Evolutionary conservation across 2,888 invertebrate genomes (phyloP).

Genomic region (Shargacucullia verbasci): DNA sequence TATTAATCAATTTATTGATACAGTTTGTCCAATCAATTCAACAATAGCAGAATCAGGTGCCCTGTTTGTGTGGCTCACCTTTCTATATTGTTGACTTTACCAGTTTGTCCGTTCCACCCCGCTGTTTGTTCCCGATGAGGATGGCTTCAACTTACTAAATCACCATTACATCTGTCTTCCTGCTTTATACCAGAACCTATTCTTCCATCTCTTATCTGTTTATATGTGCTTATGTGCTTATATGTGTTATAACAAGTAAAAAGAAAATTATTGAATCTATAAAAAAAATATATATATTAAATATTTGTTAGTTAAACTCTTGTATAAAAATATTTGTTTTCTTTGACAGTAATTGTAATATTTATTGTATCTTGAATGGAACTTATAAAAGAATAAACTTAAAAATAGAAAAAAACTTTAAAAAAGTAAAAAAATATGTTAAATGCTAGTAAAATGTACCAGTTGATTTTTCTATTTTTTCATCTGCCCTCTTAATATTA

Average conservation of each 20-base stretch:
- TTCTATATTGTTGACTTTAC: slow-evolving; percentile 67
- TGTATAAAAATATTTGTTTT: too few relatives aligned
- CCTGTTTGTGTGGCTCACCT: slow-evolving; percentile 76
- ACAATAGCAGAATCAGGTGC: slow-evolving; percentile 55
- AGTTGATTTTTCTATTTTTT: slow-evolving; percentile 2
- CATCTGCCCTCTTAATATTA: slow-evolving; percentile 3
- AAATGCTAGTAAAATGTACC: slow-evolving; percentile 7
- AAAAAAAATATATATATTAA: too few relatives aligned
- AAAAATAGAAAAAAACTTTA: too few relatives aligned
- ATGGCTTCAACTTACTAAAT: slow-evolving; percentile 30
- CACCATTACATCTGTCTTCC: slow-evolving; percentile 7
- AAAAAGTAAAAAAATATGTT: neutral
- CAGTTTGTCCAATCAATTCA: slow-evolving; percentile 31
- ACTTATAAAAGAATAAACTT: too few relatives aligned
- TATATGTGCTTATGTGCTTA: too few relatives aligned
- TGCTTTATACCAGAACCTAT: slow-evolving; percentile 13
- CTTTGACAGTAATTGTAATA: too few relatives aligned
- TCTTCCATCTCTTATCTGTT: slow-evolving; percentile 16
- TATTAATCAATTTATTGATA: slow-evolving; percentile 11
- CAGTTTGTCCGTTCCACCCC: slow-evolving; percentile 46
- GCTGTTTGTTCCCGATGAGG: slow-evolving; percentile 42
- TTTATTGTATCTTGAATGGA: too few relatives aligned
- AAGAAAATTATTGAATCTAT: too few relatives aligned
- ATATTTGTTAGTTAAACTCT: too few relatives aligned
- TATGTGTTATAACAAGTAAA: too few relatives aligned